phyloP scores from a whole-genome alignment of 2,113 vertebrate genomes.

The Epinephelus cyanopodus region DNA sequence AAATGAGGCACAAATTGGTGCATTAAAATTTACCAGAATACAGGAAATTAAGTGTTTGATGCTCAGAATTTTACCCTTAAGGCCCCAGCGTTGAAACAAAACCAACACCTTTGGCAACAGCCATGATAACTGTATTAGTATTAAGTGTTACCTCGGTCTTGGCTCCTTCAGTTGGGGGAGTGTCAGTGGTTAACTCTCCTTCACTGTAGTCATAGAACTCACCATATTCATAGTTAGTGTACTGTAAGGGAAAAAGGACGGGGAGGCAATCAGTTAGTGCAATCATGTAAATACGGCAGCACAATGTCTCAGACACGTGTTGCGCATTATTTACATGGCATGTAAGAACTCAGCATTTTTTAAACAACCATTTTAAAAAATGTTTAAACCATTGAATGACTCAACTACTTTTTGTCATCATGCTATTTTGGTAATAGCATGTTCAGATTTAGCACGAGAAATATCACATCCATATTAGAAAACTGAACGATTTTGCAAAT shows the following conservation, averaged over 20 bases:
- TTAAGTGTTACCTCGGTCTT: conserved; percentile 89
- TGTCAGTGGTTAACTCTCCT: conserved; percentile 88
- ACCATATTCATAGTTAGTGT: conserved; percentile 91
- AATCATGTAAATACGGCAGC: conserved; percentile 64
- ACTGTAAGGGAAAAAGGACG: conserved; percentile 87
- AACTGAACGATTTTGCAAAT: conserved; percentile 17
- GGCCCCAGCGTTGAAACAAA: too few relatives aligned
- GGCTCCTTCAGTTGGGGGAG: conserved; percentile 86
- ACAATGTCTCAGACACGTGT: conserved; percentile 47
- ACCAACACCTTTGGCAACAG: too few relatives aligned
- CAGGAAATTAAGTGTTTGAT: too few relatives aligned
- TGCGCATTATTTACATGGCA: conserved; percentile 69
- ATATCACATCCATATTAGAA: conserved; percentile 48
- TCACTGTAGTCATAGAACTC: conserved; percentile 94
- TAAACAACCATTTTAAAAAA: not conserved
- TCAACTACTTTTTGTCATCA: not conserved
- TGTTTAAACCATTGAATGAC: not conserved
- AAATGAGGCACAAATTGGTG: too few relatives aligned
- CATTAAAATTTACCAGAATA: too few relatives aligned
- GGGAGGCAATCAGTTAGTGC: conserved; percentile 65
- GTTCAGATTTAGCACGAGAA: not conserved
- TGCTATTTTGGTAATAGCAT: conserved; percentile 58
- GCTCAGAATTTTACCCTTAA: too few relatives aligned
- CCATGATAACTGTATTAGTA: conserved; percentile 29
- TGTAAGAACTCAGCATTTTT: not conserved